Conservation (phyloP, 1,140 invertebrate genomes). For the Pseudomyrmex gracilis region DNA sequence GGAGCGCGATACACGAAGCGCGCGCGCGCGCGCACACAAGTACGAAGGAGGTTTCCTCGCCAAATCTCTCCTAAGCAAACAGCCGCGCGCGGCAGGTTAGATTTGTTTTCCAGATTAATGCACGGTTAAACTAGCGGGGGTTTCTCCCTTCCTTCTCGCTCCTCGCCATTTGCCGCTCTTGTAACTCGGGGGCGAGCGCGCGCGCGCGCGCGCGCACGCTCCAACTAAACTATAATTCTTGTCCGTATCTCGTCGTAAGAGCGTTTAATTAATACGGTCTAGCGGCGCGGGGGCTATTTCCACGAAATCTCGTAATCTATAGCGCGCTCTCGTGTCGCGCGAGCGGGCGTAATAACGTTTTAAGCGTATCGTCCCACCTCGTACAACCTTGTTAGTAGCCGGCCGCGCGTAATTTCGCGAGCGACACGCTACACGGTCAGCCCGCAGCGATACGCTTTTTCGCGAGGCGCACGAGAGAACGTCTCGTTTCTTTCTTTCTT, state of each 20-base stretch:
- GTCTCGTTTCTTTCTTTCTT: not conserved
- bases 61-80: slow-evolving; percentile 59
- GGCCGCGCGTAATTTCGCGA: slow-evolving; percentile 46
- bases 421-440: slow-evolving; percentile 49
- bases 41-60: not conserved
- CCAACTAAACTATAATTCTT: slow-evolving; percentile 61
- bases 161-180: slow-evolving; percentile 16
- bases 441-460: slow-evolving; percentile 50
- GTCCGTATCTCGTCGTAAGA: slow-evolving; percentile 57
- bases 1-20: not conserved
- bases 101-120: slow-evolving; percentile 63
- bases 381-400: slow-evolving; percentile 55
- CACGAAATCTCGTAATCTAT: slow-evolving; percentile 61
- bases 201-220: slow-evolving; percentile 20
- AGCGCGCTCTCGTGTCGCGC: slow-evolving; percentile 54
- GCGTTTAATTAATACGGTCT: slow-evolving; percentile 59
- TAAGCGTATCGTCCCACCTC: slow-evolving; percentile 60
- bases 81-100: slow-evolving; percentile 53
- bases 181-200: slow-evolving; percentile 44
- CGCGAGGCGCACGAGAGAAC: slow-evolving; percentile 31
- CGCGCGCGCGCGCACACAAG: not conserved
- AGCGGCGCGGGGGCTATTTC: slow-evolving; percentile 47
- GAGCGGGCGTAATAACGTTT: slow-evolving; percentile 51
- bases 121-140: slow-evolving; percentile 34
- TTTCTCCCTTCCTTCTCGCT: not conserved